Conservation (phyloP, 2,113 vertebrate genomes). For the cattle (Bos taurus) region DNA sequence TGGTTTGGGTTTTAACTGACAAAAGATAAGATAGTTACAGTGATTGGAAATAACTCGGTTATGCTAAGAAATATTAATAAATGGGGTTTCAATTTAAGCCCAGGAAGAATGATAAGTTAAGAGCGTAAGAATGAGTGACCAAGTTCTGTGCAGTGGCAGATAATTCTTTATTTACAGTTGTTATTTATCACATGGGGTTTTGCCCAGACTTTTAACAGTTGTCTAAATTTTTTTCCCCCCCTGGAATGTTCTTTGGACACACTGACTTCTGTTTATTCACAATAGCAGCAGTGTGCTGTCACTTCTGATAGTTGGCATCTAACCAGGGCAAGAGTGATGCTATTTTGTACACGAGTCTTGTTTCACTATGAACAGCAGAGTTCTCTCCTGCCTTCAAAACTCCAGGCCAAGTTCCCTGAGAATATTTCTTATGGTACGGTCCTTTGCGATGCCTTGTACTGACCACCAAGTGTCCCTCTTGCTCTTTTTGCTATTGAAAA, state of each 20-base stretch:
- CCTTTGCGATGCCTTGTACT: slow-evolving; percentile 27
- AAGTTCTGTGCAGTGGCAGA: background rate
- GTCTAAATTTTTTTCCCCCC: background rate
- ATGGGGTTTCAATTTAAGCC: background rate
- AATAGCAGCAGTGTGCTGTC: background rate
- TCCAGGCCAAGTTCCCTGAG: background rate
- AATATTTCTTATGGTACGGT: background rate
- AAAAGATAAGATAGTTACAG: background rate
- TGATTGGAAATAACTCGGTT: background rate
- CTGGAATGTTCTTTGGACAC: background rate
- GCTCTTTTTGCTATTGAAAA: slow-evolving; percentile 39
- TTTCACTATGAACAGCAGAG: background rate
- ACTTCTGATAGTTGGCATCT: background rate
- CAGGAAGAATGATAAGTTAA: background rate
- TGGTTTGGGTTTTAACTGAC: background rate
- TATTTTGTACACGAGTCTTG: background rate
- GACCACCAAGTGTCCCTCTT: slow-evolving; percentile 71
- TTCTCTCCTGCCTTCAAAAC: background rate
- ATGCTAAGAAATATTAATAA: background rate
- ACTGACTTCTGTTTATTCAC: background rate
- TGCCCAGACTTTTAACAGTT: background rate
- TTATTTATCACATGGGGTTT: background rate
- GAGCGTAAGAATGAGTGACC: background rate
- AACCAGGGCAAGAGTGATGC: background rate
- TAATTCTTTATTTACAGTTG: background rate